phyloP scores from a whole-genome alignment of 2,113 vertebrate species.

The Rynchops niger region DNA sequence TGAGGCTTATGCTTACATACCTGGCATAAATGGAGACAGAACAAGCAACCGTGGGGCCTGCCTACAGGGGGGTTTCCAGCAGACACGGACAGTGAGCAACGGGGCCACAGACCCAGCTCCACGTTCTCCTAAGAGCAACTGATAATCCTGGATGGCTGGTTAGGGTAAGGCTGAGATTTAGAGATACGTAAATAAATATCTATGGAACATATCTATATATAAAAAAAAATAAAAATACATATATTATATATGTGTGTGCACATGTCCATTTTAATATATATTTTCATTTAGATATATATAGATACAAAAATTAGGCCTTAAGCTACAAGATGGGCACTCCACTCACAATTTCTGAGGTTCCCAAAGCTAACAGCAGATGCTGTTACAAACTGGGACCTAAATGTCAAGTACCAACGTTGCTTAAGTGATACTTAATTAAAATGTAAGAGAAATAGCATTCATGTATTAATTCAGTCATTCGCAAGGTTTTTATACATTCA shows the following conservation, averaged over 20 bases:
- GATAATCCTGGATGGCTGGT: background rate
- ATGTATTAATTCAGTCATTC: background rate
- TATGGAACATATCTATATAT: background rate
- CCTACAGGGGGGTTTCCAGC: background rate
- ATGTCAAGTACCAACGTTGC: background rate
- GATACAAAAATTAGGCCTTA: background rate
- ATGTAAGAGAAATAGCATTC: background rate
- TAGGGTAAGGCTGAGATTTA: background rate
- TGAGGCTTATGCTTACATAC: constrained; percentile 42
- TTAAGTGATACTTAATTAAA: constrained; percentile 32
- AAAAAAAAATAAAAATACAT: background rate
- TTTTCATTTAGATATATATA: background rate
- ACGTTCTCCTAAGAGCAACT: fast-evolving
- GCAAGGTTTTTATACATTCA: background rate
- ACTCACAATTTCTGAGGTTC: background rate
- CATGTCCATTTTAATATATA: background rate
- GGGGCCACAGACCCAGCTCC: background rate
- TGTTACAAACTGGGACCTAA: constrained; percentile 1
- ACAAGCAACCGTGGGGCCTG: background rate
- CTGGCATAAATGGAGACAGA: constrained; percentile 39
- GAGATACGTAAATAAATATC: background rate
- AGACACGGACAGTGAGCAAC: fast-evolving
- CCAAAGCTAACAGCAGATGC: background rate
- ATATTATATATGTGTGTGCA: background rate
- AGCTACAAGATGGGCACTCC: background rate